Base-by-base conservation (phyloP, 2,797 vertebrate genomes). In the Acropternis orthonyx region DNA sequence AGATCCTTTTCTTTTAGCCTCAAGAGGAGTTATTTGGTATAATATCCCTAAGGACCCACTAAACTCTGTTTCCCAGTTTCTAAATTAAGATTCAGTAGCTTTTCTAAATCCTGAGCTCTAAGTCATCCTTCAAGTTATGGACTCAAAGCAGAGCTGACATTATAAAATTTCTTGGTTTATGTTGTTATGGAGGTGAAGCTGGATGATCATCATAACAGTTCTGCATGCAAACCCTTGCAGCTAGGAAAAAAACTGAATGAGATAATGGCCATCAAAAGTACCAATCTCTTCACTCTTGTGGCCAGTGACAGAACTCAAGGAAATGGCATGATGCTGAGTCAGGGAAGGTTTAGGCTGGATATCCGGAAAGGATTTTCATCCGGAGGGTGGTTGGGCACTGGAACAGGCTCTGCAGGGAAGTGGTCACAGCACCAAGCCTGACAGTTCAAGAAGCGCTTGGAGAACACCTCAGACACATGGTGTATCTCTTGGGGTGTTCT, bases 401-500 rank as follows among this genome's bases (percentile, higher is more conserved):
- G n/a, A 32, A 36, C 21, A 54, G 55, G 30, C 8, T 72, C 22
- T 18, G 7, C 34, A 24, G 46, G 10, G 26, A 1, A 34, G 8
- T 32, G 30, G 12, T 32, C 21, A 17, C 73, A 89, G 52, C 44
- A 36, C 4, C 51, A 59, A 66, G 34, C 7, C 73, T 71, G n/a
- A 1, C 37, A 32, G 30, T 2, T 14, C 44, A 34, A 32, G 44
- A 34, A 10, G 12, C 1, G 0, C 34, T 58, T 59, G 44, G 30
- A 12, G 1, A 39, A 3, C 7, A 19, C 24, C 14, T 51, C 51
- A 30, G n/a, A 14, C 4, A 23, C 65, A 39, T 7, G 26, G 8
- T 41, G 30, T 27, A 58, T 30, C 0, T 46, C 37, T 15, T 58
- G n/a, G 37, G 32, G 7, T 24, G 43, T 6, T 24, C 24, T 37